Evolutionary conservation across 2,888 invertebrate species (phyloP).

Genomic region (Agrochola lychnidis): DNA sequence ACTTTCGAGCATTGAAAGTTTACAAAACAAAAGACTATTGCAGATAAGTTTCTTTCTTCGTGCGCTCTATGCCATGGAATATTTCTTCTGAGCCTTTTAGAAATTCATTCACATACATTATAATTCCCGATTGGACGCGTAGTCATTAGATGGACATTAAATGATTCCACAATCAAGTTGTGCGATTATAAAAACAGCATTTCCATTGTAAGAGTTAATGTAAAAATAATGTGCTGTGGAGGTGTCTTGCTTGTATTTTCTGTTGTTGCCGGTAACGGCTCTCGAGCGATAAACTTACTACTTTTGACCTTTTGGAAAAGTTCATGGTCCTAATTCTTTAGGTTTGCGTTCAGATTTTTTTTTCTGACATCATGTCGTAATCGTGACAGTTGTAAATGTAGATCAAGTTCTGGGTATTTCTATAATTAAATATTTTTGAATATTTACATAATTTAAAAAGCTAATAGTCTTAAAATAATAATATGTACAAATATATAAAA

Average conservation of each 20-base stretch:
- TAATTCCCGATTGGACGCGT: conserved; percentile 48
- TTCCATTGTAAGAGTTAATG: conserved; percentile 73
- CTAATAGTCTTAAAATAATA: no score
- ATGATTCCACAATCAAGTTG: conserved; percentile 49
- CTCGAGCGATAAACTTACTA: conserved; percentile 33
- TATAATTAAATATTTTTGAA: background rate
- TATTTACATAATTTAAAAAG: no score
- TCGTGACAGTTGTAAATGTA: background rate
- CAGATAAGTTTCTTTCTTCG: conserved; percentile 15
- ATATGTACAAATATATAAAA: no score
- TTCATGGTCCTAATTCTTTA: conserved; percentile 45
- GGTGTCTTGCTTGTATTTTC: conserved; percentile 47
- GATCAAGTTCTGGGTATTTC: background rate
- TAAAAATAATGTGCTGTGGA: conserved; percentile 68
- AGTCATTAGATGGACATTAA: conserved; percentile 59
- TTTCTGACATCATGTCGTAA: background rate
- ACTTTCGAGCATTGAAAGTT: conserved; percentile 48
- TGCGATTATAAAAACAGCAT: conserved; percentile 62
- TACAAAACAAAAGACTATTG: conserved; percentile 42
- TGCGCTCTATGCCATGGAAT: conserved; percentile 2
- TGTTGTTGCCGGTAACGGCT: conserved; percentile 36
- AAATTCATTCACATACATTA: conserved; percentile 55
- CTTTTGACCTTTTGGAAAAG: conserved; percentile 43
- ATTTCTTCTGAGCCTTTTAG: conserved; percentile 38
- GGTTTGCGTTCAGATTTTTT: background rate